Conservation (phyloP, 2,888 invertebrate species). For the Omphaloscelis lunosa region DNA sequence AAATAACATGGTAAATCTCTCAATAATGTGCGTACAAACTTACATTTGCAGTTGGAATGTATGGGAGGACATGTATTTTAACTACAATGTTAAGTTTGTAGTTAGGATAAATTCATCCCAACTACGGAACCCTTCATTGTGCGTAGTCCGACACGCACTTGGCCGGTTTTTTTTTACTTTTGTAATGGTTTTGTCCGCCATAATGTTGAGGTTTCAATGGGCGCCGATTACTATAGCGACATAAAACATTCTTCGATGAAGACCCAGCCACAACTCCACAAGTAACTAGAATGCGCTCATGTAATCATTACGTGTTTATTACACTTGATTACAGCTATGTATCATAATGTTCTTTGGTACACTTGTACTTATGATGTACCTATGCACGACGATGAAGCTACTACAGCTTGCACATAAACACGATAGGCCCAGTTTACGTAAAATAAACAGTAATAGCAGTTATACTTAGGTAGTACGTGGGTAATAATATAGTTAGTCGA, state of each 20-base stretch:
- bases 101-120: too few species aligned
- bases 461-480: too few species aligned
- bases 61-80: too few species aligned
- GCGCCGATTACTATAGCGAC: constrained; percentile 37
- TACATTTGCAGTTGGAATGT: too few species aligned
- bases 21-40: too few species aligned
- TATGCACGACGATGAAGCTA: background rate
- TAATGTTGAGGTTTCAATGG: constrained; percentile 22
- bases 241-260: constrained; percentile 43
- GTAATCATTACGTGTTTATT: constrained; percentile 56
- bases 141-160: too few species aligned
- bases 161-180: too few species aligned
- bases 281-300: constrained; percentile 46
- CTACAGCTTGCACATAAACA: background rate
- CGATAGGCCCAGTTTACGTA: background rate
- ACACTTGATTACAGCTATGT: constrained; percentile 52
- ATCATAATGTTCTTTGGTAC: constrained; percentile 43
- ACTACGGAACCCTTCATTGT: too few species aligned
- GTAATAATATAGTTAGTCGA: background rate
- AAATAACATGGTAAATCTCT: too few species aligned
- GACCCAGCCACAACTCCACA: constrained; percentile 34
- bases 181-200: background rate
- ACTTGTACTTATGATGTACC: constrained; percentile 42
- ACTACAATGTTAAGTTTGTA: too few species aligned
- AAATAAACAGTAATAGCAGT: too few species aligned